phyloP scores from a whole-genome alignment of 2,113 vertebrate genomes.

The Lethenteron camtschaticum region DNA sequence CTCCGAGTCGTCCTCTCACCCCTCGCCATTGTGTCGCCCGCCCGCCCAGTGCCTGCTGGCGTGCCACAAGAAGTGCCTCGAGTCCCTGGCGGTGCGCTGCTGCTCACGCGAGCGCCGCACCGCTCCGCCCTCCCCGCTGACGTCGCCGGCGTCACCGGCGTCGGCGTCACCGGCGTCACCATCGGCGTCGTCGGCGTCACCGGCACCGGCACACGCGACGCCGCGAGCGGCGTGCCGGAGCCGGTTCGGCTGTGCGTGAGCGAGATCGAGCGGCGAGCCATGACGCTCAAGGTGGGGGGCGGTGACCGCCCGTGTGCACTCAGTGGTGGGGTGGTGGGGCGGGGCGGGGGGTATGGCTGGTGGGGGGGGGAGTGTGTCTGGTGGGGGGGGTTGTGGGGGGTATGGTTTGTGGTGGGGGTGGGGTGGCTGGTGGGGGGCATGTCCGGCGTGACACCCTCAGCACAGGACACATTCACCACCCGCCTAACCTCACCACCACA shows the following conservation, averaged over 20 bases:
- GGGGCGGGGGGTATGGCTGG: no score
- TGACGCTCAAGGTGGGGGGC: conserved; percentile 61
- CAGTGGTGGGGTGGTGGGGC: no score
- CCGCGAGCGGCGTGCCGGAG: conserved; percentile 51
- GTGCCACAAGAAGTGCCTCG: conserved; percentile 87
- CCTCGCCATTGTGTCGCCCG: conserved; percentile 13
- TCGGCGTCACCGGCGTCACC: neutral
- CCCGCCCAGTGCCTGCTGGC: conserved; percentile 52
- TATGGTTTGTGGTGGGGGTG: no score
- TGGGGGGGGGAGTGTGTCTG: no score
- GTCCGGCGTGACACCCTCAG: no score
- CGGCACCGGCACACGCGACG: conserved; percentile 10
- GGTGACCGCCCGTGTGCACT: no score
- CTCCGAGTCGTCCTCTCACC: no score
- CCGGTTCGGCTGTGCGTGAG: conserved; percentile 61
- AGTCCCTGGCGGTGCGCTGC: conserved; percentile 79
- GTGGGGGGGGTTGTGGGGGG: no score
- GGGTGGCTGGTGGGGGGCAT: no score
- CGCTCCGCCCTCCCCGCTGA: conserved; percentile 18
- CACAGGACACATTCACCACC: no score
- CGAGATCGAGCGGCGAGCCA: conserved; percentile 57
- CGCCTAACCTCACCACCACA: no score
- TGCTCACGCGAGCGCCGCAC: conserved; percentile 85
- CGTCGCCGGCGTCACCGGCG: neutral
- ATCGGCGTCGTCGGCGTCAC: neutral